phyloP scores from a whole-genome alignment of 2,113 vertebrate genomes.

The Pao palembangensis region DNA sequence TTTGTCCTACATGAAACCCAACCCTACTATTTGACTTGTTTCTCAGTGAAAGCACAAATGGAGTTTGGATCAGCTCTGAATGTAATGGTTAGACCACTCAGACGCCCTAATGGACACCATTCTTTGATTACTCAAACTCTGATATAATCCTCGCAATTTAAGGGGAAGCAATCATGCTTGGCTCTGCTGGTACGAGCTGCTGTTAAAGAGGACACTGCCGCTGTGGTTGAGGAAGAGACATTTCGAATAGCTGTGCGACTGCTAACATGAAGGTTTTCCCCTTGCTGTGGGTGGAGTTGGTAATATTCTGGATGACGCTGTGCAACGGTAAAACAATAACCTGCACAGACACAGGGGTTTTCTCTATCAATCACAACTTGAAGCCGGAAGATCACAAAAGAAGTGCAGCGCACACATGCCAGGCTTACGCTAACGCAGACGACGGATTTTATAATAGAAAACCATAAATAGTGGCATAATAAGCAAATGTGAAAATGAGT shows the following conservation, averaged over 20 bases:
- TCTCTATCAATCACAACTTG: slow-evolving; percentile 11
- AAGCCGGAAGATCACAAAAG: too few relatives aligned
- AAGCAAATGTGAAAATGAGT: background rate
- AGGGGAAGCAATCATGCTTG: slow-evolving; percentile 46
- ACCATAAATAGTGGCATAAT: too few relatives aligned
- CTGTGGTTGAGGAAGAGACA: slow-evolving; percentile 38
- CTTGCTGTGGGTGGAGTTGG: slow-evolving; percentile 44
- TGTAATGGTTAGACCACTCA: slow-evolving; percentile 13
- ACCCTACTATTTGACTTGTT: slow-evolving; percentile 30
- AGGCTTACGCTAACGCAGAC: too few relatives aligned
- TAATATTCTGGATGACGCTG: slow-evolving; percentile 33
- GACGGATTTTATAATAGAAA: too few relatives aligned
- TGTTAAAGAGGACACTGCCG: slow-evolving; percentile 41
- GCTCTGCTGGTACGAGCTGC: slow-evolving; percentile 59
- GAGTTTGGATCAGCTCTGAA: slow-evolving; percentile 39
- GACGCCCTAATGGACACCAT: slow-evolving; percentile 27
- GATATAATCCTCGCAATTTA: slow-evolving; percentile 36
- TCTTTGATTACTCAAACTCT: slow-evolving; percentile 53
- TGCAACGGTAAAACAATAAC: slow-evolving; percentile 45
- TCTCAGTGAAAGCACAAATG: slow-evolving; percentile 38
- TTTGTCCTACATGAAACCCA: slow-evolving; percentile 37
- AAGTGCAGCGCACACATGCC: too few relatives aligned
- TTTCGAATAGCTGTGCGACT: slow-evolving; percentile 49
- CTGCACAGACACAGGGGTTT: slow-evolving; percentile 40
- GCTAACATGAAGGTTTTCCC: slow-evolving; percentile 51